Base-by-base conservation (phyloP, 2,797 vertebrate genomes). In the Melanotaenia boesemani region DNA sequence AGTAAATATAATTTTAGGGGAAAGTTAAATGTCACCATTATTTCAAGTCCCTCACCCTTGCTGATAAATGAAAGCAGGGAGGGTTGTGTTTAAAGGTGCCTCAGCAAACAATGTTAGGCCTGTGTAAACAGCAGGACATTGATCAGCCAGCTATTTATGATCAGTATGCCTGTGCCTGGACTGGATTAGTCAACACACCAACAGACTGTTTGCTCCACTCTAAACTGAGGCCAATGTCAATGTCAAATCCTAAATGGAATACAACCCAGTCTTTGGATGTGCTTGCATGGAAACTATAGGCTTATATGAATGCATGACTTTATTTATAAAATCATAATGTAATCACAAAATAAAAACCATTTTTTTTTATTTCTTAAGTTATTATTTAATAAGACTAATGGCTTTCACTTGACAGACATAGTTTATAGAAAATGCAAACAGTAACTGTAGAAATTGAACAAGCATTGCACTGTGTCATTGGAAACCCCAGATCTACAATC, bases 61-160 rank as follows among this genome's bases (percentile, higher is more conserved):
- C 58, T 79, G 84, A 85, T 82, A 50, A 80, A 80, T 83, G 81
- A 66, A 84, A 81, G 80, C 77, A 79, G 80, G 22, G 67, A 75
- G 72, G 82, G 76, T 83, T 83, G 75, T 84, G 87, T 92, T 92
- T 89, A 91, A 92, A 90, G 84, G 85, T 89, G 88, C 88, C 89
- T 89, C 83, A 64, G 94, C 87, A 94, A 95, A 95, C 93, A 94
- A 76, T 78, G 76, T 93, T 92, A 93, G 94, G 90, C 89, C 78
- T 83, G 76, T 89, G 90, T 89, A 91, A 94, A 94, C 94, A 94
- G 79, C 80, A 73, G 73, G 30, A 67, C 91, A 94, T 95, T 91
- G 94, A 94, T 92, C 82, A 90, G 77, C 74, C 85, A 84, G 86
- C 86, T 90, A 87, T 91, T 94, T 87, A 92, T 91, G 89, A 91